Conservation (phyloP, 2,113 vertebrate species). For the Microtus ochrogaster region DNA sequence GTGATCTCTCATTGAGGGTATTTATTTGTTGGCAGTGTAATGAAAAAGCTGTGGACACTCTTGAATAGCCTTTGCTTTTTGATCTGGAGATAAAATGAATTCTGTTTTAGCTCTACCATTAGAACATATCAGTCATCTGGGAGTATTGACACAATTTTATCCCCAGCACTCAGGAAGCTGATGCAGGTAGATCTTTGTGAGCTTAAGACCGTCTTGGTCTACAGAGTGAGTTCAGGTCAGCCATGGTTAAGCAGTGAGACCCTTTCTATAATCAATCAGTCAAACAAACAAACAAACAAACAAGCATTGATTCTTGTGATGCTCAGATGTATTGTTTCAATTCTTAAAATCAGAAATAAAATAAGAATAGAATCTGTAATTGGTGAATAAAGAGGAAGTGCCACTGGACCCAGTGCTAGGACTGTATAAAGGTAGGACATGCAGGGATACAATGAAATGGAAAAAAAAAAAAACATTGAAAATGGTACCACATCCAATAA, state of each 20-base stretch:
- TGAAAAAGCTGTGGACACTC: not conserved
- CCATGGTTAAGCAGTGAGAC: not conserved
- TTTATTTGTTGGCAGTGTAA: not conserved
- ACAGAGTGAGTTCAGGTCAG: not conserved
- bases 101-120: not conserved
- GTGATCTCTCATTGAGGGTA: not conserved
- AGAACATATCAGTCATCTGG: not conserved
- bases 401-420: not conserved
- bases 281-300: not conserved
- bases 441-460: conserved; percentile 25
- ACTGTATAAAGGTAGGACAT: not conserved
- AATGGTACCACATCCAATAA: not conserved
- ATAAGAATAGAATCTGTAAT: not conserved
- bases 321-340: conserved; percentile 19
- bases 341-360: conserved; percentile 16
- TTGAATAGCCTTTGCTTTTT: not conserved
- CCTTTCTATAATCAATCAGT: not conserved
- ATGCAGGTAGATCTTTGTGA: not conserved
- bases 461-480: not conserved
- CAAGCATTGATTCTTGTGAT: not conserved
- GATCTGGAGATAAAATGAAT: not conserved
- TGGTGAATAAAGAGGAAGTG: conserved; percentile 12
- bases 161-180: not conserved
- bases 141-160: not conserved
- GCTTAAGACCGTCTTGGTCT: not conserved